These are phyloP conservation scores for Esox niger DNA, from an alignment of 2,113 vertebrate species.

Conservation along the genomic window DNA sequence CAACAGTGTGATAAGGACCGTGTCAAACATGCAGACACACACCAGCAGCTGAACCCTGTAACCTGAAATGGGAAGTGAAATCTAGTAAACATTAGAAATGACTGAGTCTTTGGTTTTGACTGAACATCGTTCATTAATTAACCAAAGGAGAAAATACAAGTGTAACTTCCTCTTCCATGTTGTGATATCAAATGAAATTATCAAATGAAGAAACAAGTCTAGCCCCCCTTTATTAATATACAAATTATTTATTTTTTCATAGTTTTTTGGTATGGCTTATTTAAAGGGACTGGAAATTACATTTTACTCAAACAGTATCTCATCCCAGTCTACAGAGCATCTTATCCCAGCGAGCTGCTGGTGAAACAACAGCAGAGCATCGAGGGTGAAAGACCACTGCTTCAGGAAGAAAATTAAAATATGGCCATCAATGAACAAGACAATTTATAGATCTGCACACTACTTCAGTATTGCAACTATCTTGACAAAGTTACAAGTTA, in stretches of 20 bases:
- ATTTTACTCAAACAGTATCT: conserved; percentile 51
- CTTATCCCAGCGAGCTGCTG: conserved; percentile 46
- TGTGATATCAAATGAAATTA: not conserved
- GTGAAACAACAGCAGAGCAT: conserved; percentile 38
- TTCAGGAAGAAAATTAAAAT: conserved; percentile 22
- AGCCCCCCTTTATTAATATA: conserved; percentile 34
- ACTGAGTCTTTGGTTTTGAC: not conserved
- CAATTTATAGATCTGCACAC: conserved; percentile 33
- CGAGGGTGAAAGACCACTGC: conserved; percentile 32
- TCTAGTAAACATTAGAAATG: not conserved
- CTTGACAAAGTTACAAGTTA: conserved; percentile 35
- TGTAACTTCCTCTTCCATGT: not conserved
- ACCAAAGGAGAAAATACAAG: not conserved
- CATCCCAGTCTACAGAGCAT: conserved; percentile 26
- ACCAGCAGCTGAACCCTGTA: conserved; percentile 20
- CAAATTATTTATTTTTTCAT: conserved; percentile 68
- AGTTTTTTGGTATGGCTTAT: conserved; percentile 72
- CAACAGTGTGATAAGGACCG: conserved; percentile 46
- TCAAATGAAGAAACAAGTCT: not conserved
- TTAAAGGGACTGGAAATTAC: conserved; percentile 64
- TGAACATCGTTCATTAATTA: not conserved
- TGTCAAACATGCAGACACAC: conserved; percentile 3
- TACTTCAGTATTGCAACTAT: conserved; percentile 55
- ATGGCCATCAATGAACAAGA: conserved; percentile 10
- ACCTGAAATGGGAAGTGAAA: conserved; percentile 12